phyloP scores from a whole-genome alignment of 2,888 invertebrate genomes.

The Crocallis elinguaria region DNA sequence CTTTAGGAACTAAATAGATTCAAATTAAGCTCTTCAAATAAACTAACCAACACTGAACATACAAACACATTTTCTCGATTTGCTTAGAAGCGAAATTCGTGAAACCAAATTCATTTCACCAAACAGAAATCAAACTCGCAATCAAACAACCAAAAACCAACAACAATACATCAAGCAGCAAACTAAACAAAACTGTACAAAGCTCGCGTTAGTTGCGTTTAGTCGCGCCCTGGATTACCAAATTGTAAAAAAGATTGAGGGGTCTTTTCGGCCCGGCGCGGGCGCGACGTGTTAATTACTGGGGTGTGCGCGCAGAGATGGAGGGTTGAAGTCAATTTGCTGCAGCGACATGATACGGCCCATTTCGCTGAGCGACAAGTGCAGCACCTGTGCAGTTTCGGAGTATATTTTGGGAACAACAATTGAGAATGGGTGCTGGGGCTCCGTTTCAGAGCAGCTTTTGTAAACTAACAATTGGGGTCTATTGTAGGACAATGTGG shows the following conservation, averaged over 20 bases:
- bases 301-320: slow-evolving; percentile 77
- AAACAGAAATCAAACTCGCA: slow-evolving; percentile 42
- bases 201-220: slow-evolving; percentile 64
- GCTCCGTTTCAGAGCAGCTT: slow-evolving; percentile 39
- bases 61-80: no score
- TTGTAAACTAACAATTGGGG: slow-evolving; percentile 62
- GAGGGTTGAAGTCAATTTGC: slow-evolving; percentile 86
- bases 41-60: neutral
- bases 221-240: slow-evolving; percentile 82
- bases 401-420: slow-evolving; percentile 61
- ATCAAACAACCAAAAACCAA: slow-evolving; percentile 50
- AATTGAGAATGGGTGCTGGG: slow-evolving; percentile 46
- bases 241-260: slow-evolving; percentile 81
- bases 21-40: no score
- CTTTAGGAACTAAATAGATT: no score
- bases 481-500: slow-evolving; percentile 48
- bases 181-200: slow-evolving; percentile 65
- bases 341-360: slow-evolving; percentile 87
- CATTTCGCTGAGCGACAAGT: slow-evolving; percentile 85
- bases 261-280: slow-evolving; percentile 63
- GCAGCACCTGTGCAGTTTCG: slow-evolving; percentile 80
- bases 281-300: slow-evolving; percentile 81
- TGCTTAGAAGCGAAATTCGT: no score
- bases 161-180: slow-evolving; percentile 52
- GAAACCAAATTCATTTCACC: slow-evolving; percentile 6